Percentiles rank a stretch among this genome's conserved stretches.
Conservation (phyloP, 2,113 vertebrate species). For the Saccopteryx bilineata region DNA sequence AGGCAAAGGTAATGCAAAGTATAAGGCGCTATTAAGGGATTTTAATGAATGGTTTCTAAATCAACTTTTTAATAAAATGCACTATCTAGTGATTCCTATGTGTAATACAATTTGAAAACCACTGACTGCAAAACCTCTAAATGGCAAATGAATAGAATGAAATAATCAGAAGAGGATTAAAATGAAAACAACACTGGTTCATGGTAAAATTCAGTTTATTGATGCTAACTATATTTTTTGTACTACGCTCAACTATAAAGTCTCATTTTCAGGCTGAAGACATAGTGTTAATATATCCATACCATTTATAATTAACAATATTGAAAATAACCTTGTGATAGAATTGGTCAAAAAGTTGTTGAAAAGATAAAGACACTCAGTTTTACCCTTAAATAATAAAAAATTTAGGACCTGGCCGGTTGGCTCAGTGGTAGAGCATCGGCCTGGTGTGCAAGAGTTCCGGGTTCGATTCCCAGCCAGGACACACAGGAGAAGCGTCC, state of each 20-base stretch:
- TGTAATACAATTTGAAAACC: background rate
- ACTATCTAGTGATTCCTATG: background rate
- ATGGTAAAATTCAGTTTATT: background rate
- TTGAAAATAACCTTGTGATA: background rate
- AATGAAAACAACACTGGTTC: background rate
- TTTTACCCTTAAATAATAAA: background rate
- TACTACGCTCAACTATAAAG: background rate
- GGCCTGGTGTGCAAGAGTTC: too few relatives aligned
- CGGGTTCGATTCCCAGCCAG: too few relatives aligned
- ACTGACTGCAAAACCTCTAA: background rate
- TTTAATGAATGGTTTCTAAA: constrained; percentile 10
- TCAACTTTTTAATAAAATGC: background rate
- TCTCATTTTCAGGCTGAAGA: background rate
- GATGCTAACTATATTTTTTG: background rate
- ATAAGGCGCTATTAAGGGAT: background rate
- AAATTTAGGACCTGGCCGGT: background rate
- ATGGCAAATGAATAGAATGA: background rate
- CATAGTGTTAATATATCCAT: background rate
- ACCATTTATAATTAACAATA: constrained; percentile 3
- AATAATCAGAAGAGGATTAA: constrained; percentile 43
- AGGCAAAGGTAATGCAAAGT: constrained; percentile 31
- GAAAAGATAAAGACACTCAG: background rate
- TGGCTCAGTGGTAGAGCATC: too few relatives aligned
- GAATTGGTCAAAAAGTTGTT: background rate
- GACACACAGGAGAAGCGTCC: too few relatives aligned